Conservation (phyloP, 1,140 invertebrate genomes). For the Drosophila ohnishii region DNA sequence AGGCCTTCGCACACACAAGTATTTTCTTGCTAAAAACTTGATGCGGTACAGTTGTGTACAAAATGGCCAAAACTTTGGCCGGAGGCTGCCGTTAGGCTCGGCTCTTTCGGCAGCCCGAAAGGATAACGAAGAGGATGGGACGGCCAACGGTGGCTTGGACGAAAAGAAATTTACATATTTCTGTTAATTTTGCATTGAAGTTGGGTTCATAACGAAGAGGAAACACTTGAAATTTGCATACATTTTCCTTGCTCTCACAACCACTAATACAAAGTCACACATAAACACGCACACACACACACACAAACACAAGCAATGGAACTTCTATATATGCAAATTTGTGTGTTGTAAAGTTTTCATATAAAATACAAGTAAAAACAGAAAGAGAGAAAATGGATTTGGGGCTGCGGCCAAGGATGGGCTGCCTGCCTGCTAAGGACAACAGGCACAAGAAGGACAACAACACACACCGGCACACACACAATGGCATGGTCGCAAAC, state of each 20-base stretch:
- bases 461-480: conserved; percentile 43
- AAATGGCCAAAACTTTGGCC: conserved; percentile 37
- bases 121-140: conserved; percentile 21
- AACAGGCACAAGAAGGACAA: conserved; percentile 75
- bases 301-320: conserved; percentile 10
- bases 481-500: conserved; percentile 10
- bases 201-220: conserved; percentile 82
- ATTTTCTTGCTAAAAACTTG: conserved; percentile 58
- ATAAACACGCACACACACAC: conserved; percentile 22
- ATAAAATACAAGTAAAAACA: conserved; percentile 82
- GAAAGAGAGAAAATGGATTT: conserved; percentile 65
- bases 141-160: conserved; percentile 49
- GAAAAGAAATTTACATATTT: conserved; percentile 82
- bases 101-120: conserved; percentile 26
- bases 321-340: conserved; percentile 77
- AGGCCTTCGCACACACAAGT: no score
- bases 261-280: conserved; percentile 33
- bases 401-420: conserved; percentile 44
- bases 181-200: conserved; percentile 82
- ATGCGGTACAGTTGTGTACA: conserved; percentile 65
- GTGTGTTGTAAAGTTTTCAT: conserved; percentile 77
- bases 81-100: conserved; percentile 57
- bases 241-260: conserved; percentile 64
- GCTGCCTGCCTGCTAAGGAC: conserved; percentile 46
- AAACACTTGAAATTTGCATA: conserved; percentile 83